phyloP scores from a whole-genome alignment of 2,113 vertebrate species.

The Gallinago jamesoni region DNA sequence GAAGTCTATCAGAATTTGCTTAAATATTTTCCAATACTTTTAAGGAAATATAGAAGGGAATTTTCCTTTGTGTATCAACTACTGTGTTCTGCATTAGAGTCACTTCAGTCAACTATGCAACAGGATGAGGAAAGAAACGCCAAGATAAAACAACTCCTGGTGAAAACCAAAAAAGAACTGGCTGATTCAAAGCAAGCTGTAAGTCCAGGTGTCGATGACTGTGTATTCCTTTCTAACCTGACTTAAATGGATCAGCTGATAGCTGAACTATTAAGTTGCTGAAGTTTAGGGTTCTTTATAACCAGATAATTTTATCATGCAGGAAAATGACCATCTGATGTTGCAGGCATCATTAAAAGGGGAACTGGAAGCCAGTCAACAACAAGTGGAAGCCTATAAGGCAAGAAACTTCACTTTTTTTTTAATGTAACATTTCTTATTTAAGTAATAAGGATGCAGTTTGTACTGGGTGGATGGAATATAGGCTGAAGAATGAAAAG shows the following conservation, averaged over 20 bases:
- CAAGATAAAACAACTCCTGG: slow-evolving; percentile 92
- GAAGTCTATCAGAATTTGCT: neutral
- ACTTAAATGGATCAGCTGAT: neutral
- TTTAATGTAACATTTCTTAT: neutral
- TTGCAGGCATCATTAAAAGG: slow-evolving; percentile 87
- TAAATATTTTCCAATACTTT: neutral
- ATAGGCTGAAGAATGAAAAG: neutral
- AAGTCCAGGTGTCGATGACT: slow-evolving; percentile 53
- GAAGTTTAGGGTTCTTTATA: neutral
- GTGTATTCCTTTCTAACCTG: neutral
- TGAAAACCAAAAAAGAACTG: slow-evolving; percentile 95
- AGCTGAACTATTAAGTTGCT: neutral
- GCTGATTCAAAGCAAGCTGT: slow-evolving; percentile 91
- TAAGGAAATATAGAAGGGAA: neutral
- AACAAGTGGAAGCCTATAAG: slow-evolving; percentile 92
- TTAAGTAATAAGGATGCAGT: neutral
- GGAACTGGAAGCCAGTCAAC: slow-evolving; percentile 90
- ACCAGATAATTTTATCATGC: slow-evolving; percentile 32
- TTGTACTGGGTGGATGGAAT: neutral
- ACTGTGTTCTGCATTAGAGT: slow-evolving; percentile 73
- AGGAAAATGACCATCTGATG: slow-evolving; percentile 89
- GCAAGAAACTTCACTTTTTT: slow-evolving; percentile 65
- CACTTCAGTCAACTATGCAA: slow-evolving; percentile 84
- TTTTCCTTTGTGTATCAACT: neutral
- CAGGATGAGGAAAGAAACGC: slow-evolving; percentile 86